These are phyloP conservation scores for Lepus americanus DNA, from an alignment of 2,113 vertebrate genomes.

Conservation along the genomic window DNA sequence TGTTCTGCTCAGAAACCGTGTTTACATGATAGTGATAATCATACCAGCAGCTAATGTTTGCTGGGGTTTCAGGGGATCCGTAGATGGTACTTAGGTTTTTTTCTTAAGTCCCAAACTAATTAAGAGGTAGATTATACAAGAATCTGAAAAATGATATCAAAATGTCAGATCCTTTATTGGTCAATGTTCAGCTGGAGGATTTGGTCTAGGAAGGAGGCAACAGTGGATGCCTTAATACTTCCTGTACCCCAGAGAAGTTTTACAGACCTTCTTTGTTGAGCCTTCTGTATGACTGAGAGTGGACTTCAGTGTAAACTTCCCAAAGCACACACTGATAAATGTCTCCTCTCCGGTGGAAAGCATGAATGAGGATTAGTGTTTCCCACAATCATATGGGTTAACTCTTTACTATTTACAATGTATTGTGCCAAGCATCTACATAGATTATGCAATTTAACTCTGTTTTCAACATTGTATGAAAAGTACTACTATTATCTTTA, in stretches of 20 bases:
- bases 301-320: background rate
- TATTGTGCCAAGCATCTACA: background rate
- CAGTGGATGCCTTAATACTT: background rate
- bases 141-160: conserved; percentile 16
- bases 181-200: background rate
- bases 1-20: background rate
- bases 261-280: background rate
- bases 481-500: background rate
- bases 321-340: background rate
- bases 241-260: background rate
- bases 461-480: background rate
- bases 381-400: background rate
- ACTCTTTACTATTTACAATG: background rate
- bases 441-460: background rate
- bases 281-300: background rate
- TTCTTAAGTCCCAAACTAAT: background rate
- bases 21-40: background rate
- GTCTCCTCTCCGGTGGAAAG: background rate
- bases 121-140: background rate
- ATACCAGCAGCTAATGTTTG: background rate
- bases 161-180: background rate
- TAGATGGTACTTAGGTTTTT: background rate
- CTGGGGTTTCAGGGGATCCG: conserved; percentile 6
- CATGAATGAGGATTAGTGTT: background rate
- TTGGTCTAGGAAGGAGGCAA: background rate